Evolutionary conservation across 23 tunicate species (phyloP).

Genomic region (Diplosoma virens): DNA sequence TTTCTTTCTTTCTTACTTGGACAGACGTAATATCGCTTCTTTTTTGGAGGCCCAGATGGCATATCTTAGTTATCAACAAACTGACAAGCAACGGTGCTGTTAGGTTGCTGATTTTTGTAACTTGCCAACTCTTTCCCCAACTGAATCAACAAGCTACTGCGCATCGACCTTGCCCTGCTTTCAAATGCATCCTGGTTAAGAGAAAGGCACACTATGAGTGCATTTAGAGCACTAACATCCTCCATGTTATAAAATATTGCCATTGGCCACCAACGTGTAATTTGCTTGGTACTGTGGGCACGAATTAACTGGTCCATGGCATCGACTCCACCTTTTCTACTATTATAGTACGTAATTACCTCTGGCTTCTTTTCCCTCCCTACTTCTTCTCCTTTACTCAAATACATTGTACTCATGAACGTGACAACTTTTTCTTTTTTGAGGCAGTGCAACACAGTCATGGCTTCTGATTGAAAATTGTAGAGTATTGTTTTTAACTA

Average conservation of each 20-base stretch:
- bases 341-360: not conserved
- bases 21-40: not conserved
- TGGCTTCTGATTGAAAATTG: not conserved
- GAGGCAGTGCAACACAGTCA: slow-evolving; percentile 1
- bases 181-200: not conserved
- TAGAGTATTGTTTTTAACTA: not conserved
- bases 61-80: too few relatives aligned
- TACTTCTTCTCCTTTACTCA: not conserved
- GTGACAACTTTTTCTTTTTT: slow-evolving; percentile 1
- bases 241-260: not conserved
- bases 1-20: not conserved
- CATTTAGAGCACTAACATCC: not conserved
- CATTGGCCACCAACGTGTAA: slow-evolving; percentile 2
- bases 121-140: not conserved
- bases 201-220: not conserved
- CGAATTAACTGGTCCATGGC: too few relatives aligned
- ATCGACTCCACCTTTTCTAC: too few relatives aligned
- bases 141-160: too few relatives aligned
- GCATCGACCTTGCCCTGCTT: not conserved
- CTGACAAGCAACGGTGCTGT: not conserved
- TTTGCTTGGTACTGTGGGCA: not conserved
- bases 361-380: too few relatives aligned
- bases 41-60: too few relatives aligned
- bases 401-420: not conserved
- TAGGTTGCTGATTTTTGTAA: not conserved